phyloP scores from a whole-genome alignment of 2,888 invertebrate genomes.

The Rambutsinella grinnellia region DNA sequence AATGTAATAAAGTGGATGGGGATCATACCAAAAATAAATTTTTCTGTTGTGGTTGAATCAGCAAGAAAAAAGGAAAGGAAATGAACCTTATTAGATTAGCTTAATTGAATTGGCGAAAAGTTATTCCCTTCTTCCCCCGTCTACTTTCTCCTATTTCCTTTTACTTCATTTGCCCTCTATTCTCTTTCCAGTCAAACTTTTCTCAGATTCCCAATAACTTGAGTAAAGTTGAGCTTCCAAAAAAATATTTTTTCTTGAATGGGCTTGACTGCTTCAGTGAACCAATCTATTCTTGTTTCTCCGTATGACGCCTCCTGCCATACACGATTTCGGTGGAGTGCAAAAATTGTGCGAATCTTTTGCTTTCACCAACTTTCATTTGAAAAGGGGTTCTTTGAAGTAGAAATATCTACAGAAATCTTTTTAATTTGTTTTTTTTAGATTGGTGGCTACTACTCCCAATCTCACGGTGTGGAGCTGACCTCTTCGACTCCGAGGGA shows the following conservation, averaged over 20 bases:
- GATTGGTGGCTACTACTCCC: conserved; percentile 43
- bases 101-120: conserved; percentile 58
- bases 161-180: conserved; percentile 5
- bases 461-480: conserved; percentile 27
- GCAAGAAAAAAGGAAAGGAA: conserved; percentile 11
- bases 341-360: too few species aligned
- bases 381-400: neutral
- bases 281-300: neutral
- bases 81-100: conserved; percentile 58
- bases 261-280: too few species aligned
- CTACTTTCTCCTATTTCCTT: conserved; percentile 6
- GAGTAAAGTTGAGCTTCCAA: too few species aligned
- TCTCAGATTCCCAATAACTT: too few species aligned
- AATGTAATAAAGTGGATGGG: too few species aligned
- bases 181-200: conserved; percentile 3
- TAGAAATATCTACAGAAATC: neutral
- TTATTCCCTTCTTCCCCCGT: conserved; percentile 27
- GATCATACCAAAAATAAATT: neutral
- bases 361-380: too few species aligned
- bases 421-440: conserved; percentile 27
- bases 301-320: neutral
- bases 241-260: too few species aligned
- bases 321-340: too few species aligned
- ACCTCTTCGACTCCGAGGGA: conserved; percentile 64
- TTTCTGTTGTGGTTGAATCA: neutral